phyloP scores from a whole-genome alignment of 2,113 vertebrate genomes.

The Chaetorhynchus papuensis region DNA sequence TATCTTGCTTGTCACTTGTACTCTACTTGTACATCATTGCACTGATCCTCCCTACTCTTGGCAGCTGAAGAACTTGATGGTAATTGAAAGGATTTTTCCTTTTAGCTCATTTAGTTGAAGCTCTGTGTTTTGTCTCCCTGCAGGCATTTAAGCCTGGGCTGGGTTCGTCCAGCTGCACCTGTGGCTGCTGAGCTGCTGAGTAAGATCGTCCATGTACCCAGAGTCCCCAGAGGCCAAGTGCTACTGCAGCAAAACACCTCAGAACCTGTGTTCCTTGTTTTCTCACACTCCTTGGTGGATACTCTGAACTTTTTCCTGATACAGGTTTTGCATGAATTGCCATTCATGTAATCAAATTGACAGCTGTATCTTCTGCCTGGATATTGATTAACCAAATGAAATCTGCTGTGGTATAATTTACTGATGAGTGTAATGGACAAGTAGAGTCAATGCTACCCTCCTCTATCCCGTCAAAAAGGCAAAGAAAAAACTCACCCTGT shows the following conservation, averaged over 20 bases:
- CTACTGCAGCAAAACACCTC: not conserved
- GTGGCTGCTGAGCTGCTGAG: not conserved
- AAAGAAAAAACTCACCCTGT: not conserved
- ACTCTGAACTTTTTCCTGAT: not conserved
- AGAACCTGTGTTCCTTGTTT: fast-evolving
- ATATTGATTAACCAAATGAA: not conserved
- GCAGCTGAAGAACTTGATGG: not conserved
- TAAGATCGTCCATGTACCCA: fast-evolving
- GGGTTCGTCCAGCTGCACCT: not conserved
- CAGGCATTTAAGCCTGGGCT: fast-evolving
- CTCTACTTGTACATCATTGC: not conserved
- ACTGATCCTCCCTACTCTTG: not conserved
- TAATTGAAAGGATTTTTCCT: not conserved
- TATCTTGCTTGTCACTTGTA: fast-evolving
- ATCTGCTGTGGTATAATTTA: not conserved
- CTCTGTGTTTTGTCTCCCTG: not conserved
- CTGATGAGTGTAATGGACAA: not conserved
- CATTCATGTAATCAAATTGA: not conserved
- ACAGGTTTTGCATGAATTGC: not conserved
- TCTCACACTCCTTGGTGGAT: not conserved
- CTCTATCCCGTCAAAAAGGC: not conserved
- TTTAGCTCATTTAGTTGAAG: not conserved
- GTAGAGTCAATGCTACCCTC: not conserved
- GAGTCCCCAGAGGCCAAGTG: not conserved
- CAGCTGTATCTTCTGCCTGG: not conserved